A percentile compares a stretch with the other conserved stretches of the same genome.
Conservation (phyloP, 2,888 invertebrate genomes). For the Notocelia uddmanniana region DNA sequence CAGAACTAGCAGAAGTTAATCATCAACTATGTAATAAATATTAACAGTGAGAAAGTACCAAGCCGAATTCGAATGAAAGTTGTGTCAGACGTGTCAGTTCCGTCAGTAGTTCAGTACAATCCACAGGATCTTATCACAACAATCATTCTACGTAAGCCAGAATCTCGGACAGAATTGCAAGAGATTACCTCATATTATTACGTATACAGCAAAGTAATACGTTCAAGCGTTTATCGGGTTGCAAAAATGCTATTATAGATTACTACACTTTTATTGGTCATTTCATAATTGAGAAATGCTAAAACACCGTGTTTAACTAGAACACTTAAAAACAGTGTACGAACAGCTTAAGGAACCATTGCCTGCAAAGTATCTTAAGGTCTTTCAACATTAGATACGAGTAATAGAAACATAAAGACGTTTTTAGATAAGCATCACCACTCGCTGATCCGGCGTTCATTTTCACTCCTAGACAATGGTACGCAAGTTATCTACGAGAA, state of each 20-base stretch:
- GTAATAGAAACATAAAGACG: constrained; percentile 34
- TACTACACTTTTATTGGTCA: constrained; percentile 19
- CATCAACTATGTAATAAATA: no score
- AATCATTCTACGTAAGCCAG: constrained; percentile 10
- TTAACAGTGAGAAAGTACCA: neutral
- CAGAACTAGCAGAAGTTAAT: no score
- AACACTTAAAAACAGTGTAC: neutral
- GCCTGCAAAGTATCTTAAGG: neutral
- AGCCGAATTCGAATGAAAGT: constrained; percentile 3
- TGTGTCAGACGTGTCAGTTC: constrained; percentile 1
- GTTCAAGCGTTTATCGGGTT: constrained; percentile 13
- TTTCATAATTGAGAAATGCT: constrained; percentile 35
- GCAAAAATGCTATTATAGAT: constrained; percentile 31
- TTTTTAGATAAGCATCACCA: constrained; percentile 33
- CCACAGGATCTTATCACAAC: constrained; percentile 12
- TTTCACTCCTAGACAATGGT: constrained; percentile 39
- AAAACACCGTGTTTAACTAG: constrained; percentile 18
- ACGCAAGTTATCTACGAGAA: constrained; percentile 29
- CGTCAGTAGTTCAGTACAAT: neutral
- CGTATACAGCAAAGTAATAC: constrained; percentile 18
- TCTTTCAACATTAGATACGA: neutral
- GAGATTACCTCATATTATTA: constrained; percentile 12
- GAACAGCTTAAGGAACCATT: neutral
- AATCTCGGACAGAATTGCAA: constrained; percentile 29
- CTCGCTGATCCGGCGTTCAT: constrained; percentile 30